Percentiles rank a stretch among this genome's conserved stretches.
These are phyloP conservation scores for Noctua janthe DNA, from an alignment of 2,888 invertebrate species.

Conservation along the genomic window DNA sequence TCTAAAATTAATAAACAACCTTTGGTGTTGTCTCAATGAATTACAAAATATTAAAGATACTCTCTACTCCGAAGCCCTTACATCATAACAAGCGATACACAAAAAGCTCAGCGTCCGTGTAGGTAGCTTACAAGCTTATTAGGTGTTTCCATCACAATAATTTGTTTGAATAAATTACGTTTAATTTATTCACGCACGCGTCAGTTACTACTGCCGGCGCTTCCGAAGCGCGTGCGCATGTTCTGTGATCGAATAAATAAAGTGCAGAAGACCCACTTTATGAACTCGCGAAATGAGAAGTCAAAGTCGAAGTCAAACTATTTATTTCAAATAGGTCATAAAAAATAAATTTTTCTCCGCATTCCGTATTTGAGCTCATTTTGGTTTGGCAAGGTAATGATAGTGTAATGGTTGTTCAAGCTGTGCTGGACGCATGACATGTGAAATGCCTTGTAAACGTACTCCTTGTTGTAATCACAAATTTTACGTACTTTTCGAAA, in stretches of 20 bases:
- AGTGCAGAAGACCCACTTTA: conserved; percentile 23
- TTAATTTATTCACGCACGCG: conserved; percentile 64
- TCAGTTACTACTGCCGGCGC: conserved; percentile 39
- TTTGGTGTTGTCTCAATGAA: background rate
- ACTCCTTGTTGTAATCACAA: background rate
- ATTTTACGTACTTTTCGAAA: too few relatives aligned
- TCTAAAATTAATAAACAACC: background rate
- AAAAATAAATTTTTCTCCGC: background rate
- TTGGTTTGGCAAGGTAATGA: background rate
- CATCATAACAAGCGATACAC: background rate
- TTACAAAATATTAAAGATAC: background rate
- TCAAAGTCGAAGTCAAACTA: background rate
- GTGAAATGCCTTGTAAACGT: background rate
- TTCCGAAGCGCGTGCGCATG: conserved; percentile 49
- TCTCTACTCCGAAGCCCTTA: too few relatives aligned
- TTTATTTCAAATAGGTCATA: background rate
- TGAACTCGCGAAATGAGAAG: background rate
- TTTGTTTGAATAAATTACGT: conserved; percentile 41
- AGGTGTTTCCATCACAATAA: conserved; percentile 15
- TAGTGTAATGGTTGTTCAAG: background rate
- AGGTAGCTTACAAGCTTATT: conserved; percentile 13
- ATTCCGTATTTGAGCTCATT: background rate
- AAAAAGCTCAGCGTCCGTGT: background rate
- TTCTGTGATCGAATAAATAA: background rate
- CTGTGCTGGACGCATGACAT: background rate